Percentiles rank a stretch among this genome's conserved stretches.
Conservation (phyloP, 2,113 vertebrate genomes). For the Thalassarche chlororhynchos region DNA sequence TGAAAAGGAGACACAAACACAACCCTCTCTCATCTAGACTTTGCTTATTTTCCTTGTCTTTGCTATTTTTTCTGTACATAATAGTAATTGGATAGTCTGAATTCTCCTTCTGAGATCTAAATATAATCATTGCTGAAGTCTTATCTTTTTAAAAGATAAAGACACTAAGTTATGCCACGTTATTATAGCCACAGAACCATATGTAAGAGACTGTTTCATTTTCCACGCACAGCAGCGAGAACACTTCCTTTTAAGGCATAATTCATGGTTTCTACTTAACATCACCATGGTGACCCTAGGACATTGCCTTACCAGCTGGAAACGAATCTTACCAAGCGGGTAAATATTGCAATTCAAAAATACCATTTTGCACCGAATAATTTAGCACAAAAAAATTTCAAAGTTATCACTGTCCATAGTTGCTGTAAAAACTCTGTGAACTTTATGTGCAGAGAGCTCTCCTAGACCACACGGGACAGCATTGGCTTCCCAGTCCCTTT, state of each 20-base stretch:
- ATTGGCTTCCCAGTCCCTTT: neutral
- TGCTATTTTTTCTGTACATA: neutral
- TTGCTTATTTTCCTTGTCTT: neutral
- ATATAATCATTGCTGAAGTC: neutral
- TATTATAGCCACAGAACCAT: neutral
- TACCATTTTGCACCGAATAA: neutral
- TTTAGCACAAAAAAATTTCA: neutral
- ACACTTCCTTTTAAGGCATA: neutral
- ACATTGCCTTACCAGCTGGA: neutral
- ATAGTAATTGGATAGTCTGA: neutral
- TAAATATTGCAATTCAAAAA: neutral
- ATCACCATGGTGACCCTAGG: neutral
- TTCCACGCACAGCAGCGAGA: neutral
- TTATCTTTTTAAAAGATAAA: neutral
- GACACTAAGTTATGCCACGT: neutral
- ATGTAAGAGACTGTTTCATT: neutral
- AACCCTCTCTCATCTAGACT: neutral
- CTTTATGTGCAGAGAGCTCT: neutral
- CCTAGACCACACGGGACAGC: neutral
- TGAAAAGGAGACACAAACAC: neutral
- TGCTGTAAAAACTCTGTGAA: neutral
- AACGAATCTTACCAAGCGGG: neutral
- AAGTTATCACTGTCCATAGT: neutral
- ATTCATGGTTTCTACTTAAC: neutral
- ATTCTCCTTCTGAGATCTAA: neutral